Evolutionary conservation across 2,797 vertebrate genomes (phyloP).

Genomic region (Fistularia commersonii): DNA sequence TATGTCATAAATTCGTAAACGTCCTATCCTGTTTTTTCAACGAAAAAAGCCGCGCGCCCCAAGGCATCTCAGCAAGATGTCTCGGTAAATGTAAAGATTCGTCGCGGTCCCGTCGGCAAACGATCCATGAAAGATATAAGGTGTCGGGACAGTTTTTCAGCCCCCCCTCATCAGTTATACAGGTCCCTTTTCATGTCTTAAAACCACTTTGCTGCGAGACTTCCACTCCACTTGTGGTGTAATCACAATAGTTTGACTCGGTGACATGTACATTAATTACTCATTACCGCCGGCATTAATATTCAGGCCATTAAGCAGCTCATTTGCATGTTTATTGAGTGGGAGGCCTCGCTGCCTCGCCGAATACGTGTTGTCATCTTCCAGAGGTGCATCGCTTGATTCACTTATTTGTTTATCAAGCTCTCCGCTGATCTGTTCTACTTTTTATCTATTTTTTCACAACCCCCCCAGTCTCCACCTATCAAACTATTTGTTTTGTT

Average conservation of each 20-base stretch:
- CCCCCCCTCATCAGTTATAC: not conserved
- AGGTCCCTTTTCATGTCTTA: not conserved
- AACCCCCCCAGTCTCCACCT: constrained; percentile 5
- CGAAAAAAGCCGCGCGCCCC: too few relatives aligned
- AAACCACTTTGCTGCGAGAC: not conserved
- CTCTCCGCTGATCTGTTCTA: constrained; percentile 4
- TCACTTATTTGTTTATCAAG: constrained; percentile 28
- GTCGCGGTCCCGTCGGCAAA: too few relatives aligned
- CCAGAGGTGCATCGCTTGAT: constrained; percentile 38
- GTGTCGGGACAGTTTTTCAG: too few relatives aligned
- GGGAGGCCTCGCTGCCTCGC: constrained; percentile 36
- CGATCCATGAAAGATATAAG: too few relatives aligned
- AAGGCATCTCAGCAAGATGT: too few relatives aligned
- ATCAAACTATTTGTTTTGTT: constrained; percentile 3
- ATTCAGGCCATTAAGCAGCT: constrained; percentile 63
- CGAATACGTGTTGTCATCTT: constrained; percentile 29
- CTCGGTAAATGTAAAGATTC: too few relatives aligned
- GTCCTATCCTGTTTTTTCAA: too few relatives aligned
- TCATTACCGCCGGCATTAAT: constrained; percentile 46
- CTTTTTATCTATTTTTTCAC: constrained; percentile 8
- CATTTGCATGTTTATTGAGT: constrained; percentile 69
- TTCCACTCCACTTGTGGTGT: constrained; percentile 36
- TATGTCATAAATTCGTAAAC: too few relatives aligned
- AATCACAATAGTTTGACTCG: constrained; percentile 56
- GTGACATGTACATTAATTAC: constrained; percentile 67